Evolutionary conservation across 1,140 invertebrate species (phyloP), one percentile per base, ranked within the genome.

Genomic region (Camponotus vicinus): DNA sequence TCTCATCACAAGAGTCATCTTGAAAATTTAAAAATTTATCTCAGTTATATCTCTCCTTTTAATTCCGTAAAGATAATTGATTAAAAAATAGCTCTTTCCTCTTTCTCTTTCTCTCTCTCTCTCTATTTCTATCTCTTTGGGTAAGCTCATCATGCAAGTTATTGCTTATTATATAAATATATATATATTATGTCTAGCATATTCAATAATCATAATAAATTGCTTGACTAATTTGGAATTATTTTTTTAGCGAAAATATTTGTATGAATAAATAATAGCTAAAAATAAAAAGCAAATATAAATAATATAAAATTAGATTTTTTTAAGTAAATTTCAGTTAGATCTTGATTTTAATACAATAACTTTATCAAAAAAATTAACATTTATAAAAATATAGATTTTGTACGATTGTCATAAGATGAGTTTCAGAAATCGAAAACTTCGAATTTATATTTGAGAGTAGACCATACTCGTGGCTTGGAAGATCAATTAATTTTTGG

Each of bases 351-450:
- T 63, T 49, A 45, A 49, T 8, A 49, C 13, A 52, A 69, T 34
- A 73, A 57, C 37, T 59, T 76, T 59, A 76, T 57, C 3, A 18
- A n/a, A 45, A 21, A 64, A 4, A 64, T n/a, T 11, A 27, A 11
- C 9, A 64, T 42, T 76, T 8, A 45, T 78, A 21, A 64, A 73
- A 49, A 45, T 13, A 55, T 78, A 49, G 21, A 45, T 78, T 78
- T 9, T 42, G 59, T 15, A 9, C 61, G 34, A 42, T 21, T 63
- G 57, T 42, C 37, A 11, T 63, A 21, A 64, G 27, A 55, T 21
- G 9, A 70, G n/a, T 85, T 77, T 85, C 59, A 85, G 59, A 85
- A 37, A 66, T n/a, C 59, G 70, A 49, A 85, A 85, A 66, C 18
- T 66, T 21, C 9, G 66, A 21, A 61, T 42, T 61, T 37, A 15